Conservation (phyloP, 2,888 invertebrate genomes). For the Brachynemurus nebulosus region DNA sequence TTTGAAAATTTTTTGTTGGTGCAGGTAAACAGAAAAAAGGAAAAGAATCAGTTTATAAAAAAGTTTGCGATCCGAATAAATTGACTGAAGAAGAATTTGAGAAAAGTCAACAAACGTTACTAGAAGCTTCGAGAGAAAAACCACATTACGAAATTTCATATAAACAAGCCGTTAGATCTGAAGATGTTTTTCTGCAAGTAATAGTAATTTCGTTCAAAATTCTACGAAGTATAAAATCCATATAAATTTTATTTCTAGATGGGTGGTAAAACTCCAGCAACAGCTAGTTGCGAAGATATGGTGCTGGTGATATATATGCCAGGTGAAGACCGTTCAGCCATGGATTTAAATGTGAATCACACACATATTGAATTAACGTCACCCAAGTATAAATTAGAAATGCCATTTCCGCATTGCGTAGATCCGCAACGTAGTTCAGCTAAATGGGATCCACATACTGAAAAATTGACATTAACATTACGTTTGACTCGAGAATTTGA, state of each 20-base stretch:
- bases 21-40: constrained; percentile 12
- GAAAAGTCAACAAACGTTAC: constrained; percentile 38
- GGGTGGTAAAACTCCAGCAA: constrained; percentile 61
- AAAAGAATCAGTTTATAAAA: constrained; percentile 20
- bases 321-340: constrained; percentile 57
- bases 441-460: constrained; percentile 53
- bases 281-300: constrained; percentile 79
- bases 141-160: constrained; percentile 71
- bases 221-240: too few species aligned
- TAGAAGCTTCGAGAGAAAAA: constrained; percentile 44
- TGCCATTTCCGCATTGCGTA: constrained; percentile 69
- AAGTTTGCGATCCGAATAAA: constrained; percentile 16
- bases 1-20: background rate
- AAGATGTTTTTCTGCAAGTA: constrained; percentile 77
- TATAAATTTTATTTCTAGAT: constrained; percentile 41
- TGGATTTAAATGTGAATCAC: constrained; percentile 54
- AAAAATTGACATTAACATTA: constrained; percentile 55
- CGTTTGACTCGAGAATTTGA: constrained; percentile 70
- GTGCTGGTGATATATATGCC: constrained; percentile 64
- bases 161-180: constrained; percentile 70
- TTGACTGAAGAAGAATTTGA: constrained; percentile 27
- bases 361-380: constrained; percentile 47
- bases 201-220: too few species aligned
- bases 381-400: constrained; percentile 49
- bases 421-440: constrained; percentile 71